Conservation (phyloP, 2,888 invertebrate species). For the Coelopa pilipes region DNA sequence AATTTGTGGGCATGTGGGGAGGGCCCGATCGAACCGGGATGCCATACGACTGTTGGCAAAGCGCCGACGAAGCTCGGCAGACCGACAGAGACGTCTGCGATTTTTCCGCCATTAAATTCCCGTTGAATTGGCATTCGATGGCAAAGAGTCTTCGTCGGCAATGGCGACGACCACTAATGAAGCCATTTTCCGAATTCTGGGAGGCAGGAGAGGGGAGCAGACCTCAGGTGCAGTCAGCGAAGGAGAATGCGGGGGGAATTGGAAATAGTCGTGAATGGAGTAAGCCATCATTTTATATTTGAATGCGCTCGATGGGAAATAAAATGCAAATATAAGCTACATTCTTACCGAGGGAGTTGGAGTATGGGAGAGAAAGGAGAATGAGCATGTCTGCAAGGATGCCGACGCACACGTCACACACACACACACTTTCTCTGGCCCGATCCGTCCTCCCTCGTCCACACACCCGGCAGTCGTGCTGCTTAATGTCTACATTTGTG, state of each 20-base stretch:
- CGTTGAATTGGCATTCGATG: background rate
- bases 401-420: slow-evolving; percentile 10
- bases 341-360: background rate
- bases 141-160: background rate
- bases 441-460: too few species aligned
- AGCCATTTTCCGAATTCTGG: too few species aligned
- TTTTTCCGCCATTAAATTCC: background rate
- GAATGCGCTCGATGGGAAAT: slow-evolving; percentile 37
- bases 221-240: too few species aligned
- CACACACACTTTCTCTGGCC: background rate
- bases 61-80: background rate
- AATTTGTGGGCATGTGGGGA: too few species aligned
- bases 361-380: background rate
- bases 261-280: slow-evolving; percentile 25
- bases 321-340: slow-evolving; percentile 35
- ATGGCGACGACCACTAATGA: background rate
- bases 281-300: slow-evolving; percentile 43
- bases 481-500: slow-evolving; percentile 18
- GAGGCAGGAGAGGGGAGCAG: too few species aligned
- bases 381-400: slow-evolving; percentile 12
- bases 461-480: too few species aligned
- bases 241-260: too few species aligned
- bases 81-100: background rate
- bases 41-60: too few species aligned
- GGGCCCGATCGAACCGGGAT: too few species aligned